phyloP scores from a whole-genome alignment of 1,140 invertebrate genomes.

The Copidosoma floridanum region DNA sequence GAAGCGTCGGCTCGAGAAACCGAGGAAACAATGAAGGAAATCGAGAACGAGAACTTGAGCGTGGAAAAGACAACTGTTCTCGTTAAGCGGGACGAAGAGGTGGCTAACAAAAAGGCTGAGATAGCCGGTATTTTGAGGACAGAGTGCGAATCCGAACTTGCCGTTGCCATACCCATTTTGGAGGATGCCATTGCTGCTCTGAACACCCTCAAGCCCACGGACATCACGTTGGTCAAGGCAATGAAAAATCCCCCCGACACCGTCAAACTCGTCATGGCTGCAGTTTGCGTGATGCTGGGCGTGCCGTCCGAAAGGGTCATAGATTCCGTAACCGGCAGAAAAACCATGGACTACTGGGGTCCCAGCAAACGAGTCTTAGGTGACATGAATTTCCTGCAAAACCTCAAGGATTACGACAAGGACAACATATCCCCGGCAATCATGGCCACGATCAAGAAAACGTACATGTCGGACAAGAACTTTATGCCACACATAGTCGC shows the following conservation, averaged over 20 bases:
- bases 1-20: slow-evolving; percentile 67
- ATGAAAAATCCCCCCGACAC: slow-evolving; percentile 81
- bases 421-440: slow-evolving; percentile 64
- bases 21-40: slow-evolving; percentile 63
- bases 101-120: slow-evolving; percentile 67
- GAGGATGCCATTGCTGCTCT: slow-evolving; percentile 65
- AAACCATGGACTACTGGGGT: slow-evolving; percentile 70
- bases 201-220: slow-evolving; percentile 73
- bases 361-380: slow-evolving; percentile 72
- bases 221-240: slow-evolving; percentile 76
- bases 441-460: slow-evolving; percentile 66
- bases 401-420: slow-evolving; percentile 71
- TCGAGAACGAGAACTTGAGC: slow-evolving; percentile 67
- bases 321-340: slow-evolving; percentile 62
- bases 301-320: slow-evolving; percentile 65
- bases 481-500: slow-evolving; percentile 70
- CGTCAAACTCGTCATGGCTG: slow-evolving; percentile 74
- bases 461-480: slow-evolving; percentile 64
- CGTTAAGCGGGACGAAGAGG: slow-evolving; percentile 68
- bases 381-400: slow-evolving; percentile 69
- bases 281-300: slow-evolving; percentile 72
- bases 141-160: slow-evolving; percentile 71
- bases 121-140: slow-evolving; percentile 63
- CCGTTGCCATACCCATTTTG: slow-evolving; percentile 68
- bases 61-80: slow-evolving; percentile 67